Conservation (phyloP, 2,113 vertebrate species). For the Syrmaticus mikado region DNA sequence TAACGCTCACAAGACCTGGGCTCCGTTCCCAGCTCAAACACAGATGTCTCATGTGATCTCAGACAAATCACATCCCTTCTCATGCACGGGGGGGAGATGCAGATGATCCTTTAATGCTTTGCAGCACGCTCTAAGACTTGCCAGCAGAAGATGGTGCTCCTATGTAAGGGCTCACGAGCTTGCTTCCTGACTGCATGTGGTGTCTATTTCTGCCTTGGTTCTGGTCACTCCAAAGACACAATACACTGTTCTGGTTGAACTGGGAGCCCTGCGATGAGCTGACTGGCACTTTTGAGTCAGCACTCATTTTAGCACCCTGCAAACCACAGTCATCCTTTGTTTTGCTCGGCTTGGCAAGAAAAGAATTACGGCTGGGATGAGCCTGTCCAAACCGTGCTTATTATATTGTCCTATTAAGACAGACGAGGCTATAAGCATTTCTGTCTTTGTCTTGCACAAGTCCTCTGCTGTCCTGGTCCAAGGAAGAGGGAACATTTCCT, state of each 20-base stretch:
- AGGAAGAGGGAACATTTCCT: neutral
- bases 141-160: neutral
- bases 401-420: neutral
- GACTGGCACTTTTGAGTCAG: neutral
- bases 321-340: neutral
- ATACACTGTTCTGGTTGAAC: neutral
- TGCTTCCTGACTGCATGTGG: neutral
- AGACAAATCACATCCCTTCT: neutral
- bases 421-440: neutral
- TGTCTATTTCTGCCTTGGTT: neutral
- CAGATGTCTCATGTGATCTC: constrained; percentile 4
- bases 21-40: neutral
- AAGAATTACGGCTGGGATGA: neutral
- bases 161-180: neutral
- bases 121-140: neutral
- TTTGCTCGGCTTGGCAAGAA: neutral
- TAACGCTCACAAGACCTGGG: neutral
- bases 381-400: neutral
- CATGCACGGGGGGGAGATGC: rapidly evolving
- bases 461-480: neutral
- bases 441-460: neutral
- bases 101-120: neutral
- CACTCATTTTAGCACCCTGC: neutral
- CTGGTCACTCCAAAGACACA: neutral
- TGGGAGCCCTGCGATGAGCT: neutral